phyloP scores from a whole-genome alignment of 1,140 invertebrate species.

The Potamilus streckersoni region DNA sequence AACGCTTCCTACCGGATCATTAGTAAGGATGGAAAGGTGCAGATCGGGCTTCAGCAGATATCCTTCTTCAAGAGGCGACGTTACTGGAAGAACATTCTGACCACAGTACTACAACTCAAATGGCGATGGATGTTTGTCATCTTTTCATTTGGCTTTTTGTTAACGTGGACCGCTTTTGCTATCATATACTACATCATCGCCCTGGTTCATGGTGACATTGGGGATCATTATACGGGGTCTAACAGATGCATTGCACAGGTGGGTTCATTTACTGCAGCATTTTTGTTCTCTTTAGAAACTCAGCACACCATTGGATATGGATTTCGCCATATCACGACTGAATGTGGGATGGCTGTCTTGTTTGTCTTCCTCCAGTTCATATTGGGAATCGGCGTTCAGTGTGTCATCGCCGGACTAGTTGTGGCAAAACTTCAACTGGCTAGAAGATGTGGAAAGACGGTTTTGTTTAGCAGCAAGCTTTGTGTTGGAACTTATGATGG shows the following conservation, averaged over 20 bases:
- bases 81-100: conserved; percentile 27
- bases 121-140: conserved; percentile 96
- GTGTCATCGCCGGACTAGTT: conserved; percentile 79
- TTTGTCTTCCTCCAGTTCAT: conserved; percentile 97
- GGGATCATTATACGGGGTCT: conserved; percentile 69
- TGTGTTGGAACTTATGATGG: conserved; percentile 84
- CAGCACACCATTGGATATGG: conserved; percentile 70
- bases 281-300: conserved; percentile 68
- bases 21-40: conserved; percentile 24
- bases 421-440: conserved; percentile 73
- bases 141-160: conserved; percentile 89
- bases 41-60: conserved; percentile 23
- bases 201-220: conserved; percentile 87
- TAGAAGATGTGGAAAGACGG: conserved; percentile 90
- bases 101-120: conserved; percentile 68
- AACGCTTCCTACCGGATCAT: conserved; percentile 17
- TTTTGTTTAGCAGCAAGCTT: conserved; percentile 90
- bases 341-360: conserved; percentile 94
- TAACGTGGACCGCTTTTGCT: conserved; percentile 92
- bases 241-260: conserved; percentile 32
- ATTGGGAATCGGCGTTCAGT: conserved; percentile 88
- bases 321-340: conserved; percentile 83
- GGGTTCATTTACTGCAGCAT: conserved; percentile 54
- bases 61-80: conserved; percentile 27
- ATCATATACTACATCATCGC: conserved; percentile 93